Evolutionary conservation across 2,113 vertebrate species (phyloP), one percentile per base, ranked within the genome.

Genomic region (Microtus montanus): DNA sequence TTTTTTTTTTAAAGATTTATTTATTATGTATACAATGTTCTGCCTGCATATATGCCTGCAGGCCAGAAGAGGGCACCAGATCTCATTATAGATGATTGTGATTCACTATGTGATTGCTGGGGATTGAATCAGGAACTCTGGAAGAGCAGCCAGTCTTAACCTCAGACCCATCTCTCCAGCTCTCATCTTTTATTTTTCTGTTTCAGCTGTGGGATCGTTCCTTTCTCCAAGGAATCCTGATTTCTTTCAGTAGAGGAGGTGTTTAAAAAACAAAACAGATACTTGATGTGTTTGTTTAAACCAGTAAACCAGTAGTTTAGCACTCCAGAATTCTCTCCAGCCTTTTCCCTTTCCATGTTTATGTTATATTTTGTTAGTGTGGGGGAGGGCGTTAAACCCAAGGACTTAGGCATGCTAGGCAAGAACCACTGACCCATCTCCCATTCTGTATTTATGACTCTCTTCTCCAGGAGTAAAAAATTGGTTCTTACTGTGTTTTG

Each of bases 151-250:
- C 58, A 20, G 19, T 58, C 58, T 20, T 58, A 58, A 58, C 19
- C 19, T 58, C 6, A 58, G 58, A 20, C 58, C 58, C 58, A 58
- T 58, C 58, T 58, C 58, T 58, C 58, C 58, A 58, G 58, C 19
- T 58, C 58, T 79, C 4, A 89, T 87, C 35, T 94, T 87, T 17
- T 44, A 58, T 33, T 91, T 88, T 91, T 33, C 78, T 86, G n/a
- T 15, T 78, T 7, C 38, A 66, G 7, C 63, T 93, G 52, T 93
- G 82, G 33, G 82, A 73, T 86, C 35, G 82, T 22, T 61, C 13
- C 35, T 63, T 83, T 61, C 7, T 83, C n/a, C n/a, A 83, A 83
- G n/a, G 22, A 41, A 61, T 41, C 22, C 7, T 83, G 22, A 41
- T 78, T 80, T 54, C 35, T n/a, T 54, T 54, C 49, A n/a, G 33